A percentile compares a stretch with the other conserved stretches of the same genome.
phyloP scores from a whole-genome alignment of 2,888 invertebrate genomes.

The Tenodera sinensis region DNA sequence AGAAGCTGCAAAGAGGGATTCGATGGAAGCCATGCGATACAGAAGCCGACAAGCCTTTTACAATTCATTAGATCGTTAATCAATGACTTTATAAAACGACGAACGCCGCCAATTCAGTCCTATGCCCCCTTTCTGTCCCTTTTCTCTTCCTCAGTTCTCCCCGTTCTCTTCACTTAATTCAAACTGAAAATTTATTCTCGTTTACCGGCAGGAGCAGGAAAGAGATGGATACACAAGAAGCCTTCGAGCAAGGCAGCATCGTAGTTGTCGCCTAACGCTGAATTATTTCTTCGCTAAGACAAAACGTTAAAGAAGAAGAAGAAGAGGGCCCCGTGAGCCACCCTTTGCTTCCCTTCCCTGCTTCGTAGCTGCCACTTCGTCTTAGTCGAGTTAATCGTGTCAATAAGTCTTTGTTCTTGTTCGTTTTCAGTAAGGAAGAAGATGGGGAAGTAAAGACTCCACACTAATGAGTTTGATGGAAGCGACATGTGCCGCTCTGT shows the following conservation, averaged over 20 bases:
- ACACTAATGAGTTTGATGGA: conserved; percentile 18
- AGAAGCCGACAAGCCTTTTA: not conserved
- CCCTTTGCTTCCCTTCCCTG: not conserved
- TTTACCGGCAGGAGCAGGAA: not conserved
- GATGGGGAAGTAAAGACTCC: conserved; percentile 1
- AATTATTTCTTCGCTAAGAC: conserved; percentile 14
- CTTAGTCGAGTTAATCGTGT: conserved; percentile 19
- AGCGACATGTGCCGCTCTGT: conserved; percentile 15
- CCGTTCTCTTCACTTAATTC: conserved; percentile 1
- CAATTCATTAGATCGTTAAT: not conserved
- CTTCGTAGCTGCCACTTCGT: conserved; percentile 11
- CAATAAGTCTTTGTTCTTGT: conserved; percentile 18
- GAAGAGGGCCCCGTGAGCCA: not conserved
- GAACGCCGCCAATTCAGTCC: not conserved
- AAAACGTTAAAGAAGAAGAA: conserved; percentile 12
- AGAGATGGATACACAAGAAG: not conserved
- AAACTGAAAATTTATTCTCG: conserved; percentile 9
- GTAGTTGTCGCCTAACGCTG: not conserved
- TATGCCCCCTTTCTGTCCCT: not conserved
- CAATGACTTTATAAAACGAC: not conserved
- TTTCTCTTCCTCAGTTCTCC: not conserved
- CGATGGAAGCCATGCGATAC: not conserved
- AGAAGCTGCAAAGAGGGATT: not conserved
- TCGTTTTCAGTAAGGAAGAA: conserved; percentile 21
- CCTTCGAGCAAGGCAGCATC: not conserved